These are phyloP conservation scores for Xenopus petersii DNA, from an alignment of 2,797 vertebrate species.

Conservation along the genomic window DNA sequence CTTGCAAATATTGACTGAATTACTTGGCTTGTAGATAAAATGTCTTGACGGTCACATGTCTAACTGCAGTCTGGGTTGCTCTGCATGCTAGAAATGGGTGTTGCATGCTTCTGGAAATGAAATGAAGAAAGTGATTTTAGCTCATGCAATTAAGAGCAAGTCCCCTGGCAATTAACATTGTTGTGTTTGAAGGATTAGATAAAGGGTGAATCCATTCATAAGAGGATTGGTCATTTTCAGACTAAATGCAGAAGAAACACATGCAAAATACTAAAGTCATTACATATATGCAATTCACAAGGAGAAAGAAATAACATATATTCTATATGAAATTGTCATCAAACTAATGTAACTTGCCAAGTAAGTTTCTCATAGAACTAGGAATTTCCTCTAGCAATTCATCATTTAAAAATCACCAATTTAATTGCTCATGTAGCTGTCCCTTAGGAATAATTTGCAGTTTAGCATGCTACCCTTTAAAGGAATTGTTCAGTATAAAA, in stretches of 20 bases:
- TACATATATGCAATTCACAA: too few relatives aligned
- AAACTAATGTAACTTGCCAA: too few relatives aligned
- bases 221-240: not conserved
- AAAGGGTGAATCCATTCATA: not conserved
- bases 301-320: too few relatives aligned
- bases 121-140: constrained; percentile 5
- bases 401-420: too few relatives aligned
- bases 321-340: too few relatives aligned
- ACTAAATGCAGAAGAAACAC: not conserved
- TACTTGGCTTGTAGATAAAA: constrained; percentile 41
- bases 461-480: too few relatives aligned
- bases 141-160: constrained; percentile 1
- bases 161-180: not conserved
- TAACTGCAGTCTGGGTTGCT: constrained; percentile 30
- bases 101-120: not conserved
- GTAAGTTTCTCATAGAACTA: too few relatives aligned
- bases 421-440: too few relatives aligned
- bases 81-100: constrained; percentile 45
- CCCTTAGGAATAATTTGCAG: too few relatives aligned
- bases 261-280: too few relatives aligned
- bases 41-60: constrained; percentile 42
- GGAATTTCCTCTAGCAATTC: too few relatives aligned
- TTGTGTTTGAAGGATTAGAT: not conserved
- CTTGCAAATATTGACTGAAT: constrained; percentile 58
- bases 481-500: too few relatives aligned